phyloP scores from a whole-genome alignment of 1,140 invertebrate genomes.

The Hyphantria cunea region DNA sequence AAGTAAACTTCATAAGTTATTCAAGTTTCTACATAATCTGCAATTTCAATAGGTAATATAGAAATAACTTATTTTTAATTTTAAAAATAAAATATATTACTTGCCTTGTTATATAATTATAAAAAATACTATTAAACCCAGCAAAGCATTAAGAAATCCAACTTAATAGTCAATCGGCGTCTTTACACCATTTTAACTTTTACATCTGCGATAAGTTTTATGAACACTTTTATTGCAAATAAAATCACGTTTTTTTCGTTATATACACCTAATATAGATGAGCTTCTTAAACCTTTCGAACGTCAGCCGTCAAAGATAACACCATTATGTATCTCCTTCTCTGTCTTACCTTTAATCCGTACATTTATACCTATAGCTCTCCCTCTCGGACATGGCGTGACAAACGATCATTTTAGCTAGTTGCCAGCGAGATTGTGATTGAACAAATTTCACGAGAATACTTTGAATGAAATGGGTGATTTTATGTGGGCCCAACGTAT shows the following conservation, averaged over 20 bases:
- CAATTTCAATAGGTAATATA: too few species aligned
- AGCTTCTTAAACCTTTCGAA: conserved; percentile 21
- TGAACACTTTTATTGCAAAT: conserved; percentile 15
- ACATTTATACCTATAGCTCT: conserved; percentile 14
- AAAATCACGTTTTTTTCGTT: conserved; percentile 17
- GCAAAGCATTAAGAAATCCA: not conserved
- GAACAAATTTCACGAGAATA: conserved; percentile 30
- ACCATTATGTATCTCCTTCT: conserved; percentile 25
- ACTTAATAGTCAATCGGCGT: not conserved
- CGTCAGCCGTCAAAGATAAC: conserved; percentile 27
- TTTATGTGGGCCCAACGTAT: conserved; percentile 6
- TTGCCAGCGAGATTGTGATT: conserved; percentile 33
- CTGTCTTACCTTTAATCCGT: conserved; percentile 13
- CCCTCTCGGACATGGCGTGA: conserved; percentile 38
- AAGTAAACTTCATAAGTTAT: too few species aligned
- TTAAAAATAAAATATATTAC: too few species aligned
- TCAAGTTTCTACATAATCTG: too few species aligned
- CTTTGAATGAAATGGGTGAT: conserved; percentile 17
- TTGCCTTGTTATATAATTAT: not conserved
- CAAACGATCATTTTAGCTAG: conserved; percentile 34
- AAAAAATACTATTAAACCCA: not conserved
- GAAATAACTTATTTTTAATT: too few species aligned
- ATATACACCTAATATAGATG: conserved; percentile 16
- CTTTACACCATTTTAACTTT: not conserved
- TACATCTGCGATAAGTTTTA: conserved; percentile 1